Percentiles rank a stretch among this genome's conserved stretches.
Conservation (phyloP, 2,797 vertebrate genomes). For the Enteromius thamalakanensis region DNA sequence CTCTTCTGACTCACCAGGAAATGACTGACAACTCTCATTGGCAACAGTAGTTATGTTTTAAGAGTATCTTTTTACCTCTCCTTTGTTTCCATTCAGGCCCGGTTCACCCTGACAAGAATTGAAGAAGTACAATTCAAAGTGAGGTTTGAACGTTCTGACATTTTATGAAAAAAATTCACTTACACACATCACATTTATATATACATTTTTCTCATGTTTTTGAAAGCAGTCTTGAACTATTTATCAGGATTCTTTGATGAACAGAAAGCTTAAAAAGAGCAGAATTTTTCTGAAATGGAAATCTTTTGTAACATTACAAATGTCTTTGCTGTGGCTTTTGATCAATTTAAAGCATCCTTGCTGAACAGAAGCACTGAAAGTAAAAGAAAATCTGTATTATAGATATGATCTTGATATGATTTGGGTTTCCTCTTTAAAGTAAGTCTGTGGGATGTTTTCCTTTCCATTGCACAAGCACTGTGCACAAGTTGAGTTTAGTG, state of each 20-base stretch:
- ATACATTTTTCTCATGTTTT: neutral
- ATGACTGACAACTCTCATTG: conserved; percentile 11
- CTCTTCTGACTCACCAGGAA: conserved; percentile 34
- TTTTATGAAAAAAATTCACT: neutral
- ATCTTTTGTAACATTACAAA: neutral
- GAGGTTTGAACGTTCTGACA: neutral
- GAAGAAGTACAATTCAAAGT: neutral
- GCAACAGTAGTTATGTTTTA: neutral
- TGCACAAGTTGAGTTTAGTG: too few relatives aligned
- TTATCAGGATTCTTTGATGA: neutral
- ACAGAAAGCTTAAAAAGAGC: neutral
- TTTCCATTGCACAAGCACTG: conserved; percentile 9
- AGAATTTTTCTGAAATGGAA: neutral
- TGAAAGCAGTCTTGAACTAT: neutral
- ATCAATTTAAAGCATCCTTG: neutral
- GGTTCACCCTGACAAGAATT: conserved; percentile 60
- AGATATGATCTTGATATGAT: neutral
- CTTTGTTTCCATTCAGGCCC: conserved; percentile 65
- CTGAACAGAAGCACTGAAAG: neutral
- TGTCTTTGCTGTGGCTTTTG: neutral
- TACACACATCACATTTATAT: neutral
- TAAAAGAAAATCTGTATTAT: neutral
- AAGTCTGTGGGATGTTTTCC: neutral
- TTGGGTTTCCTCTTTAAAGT: neutral
- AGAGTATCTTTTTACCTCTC: conserved; percentile 62